Conservation (phyloP, 2,113 vertebrate genomes). For the Azemiops feae region DNA sequence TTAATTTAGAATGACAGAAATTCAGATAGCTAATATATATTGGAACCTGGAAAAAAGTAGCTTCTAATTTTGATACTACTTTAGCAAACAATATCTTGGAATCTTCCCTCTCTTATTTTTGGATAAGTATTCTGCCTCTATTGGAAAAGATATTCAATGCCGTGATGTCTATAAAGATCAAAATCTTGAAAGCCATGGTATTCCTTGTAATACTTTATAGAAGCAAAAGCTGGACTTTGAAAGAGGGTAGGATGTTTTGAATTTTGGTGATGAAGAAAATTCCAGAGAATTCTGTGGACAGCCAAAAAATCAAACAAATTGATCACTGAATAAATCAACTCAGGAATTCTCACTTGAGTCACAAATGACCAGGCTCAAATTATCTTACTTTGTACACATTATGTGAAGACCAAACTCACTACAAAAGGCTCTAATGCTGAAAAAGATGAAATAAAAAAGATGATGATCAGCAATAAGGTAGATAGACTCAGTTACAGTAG, state of each 20-base stretch:
- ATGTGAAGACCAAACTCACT: neutral
- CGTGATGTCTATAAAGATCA: neutral
- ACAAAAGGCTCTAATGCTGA: neutral
- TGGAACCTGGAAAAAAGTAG: neutral
- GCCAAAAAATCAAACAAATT: neutral
- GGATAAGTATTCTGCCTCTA: neutral
- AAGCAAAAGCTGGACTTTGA: neutral
- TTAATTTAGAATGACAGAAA: neutral
- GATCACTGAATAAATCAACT: neutral
- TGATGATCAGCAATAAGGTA: neutral
- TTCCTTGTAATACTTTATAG: neutral
- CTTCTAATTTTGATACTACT: neutral
- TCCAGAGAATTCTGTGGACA: neutral
- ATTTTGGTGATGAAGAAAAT: neutral
- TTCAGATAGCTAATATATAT: neutral
- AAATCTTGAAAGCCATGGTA: neutral
- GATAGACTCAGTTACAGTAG: neutral
- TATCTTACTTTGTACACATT: neutral
- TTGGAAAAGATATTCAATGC: neutral
- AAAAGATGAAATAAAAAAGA: neutral
- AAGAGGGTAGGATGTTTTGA: neutral
- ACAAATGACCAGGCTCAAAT: neutral
- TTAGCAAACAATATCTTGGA: neutral
- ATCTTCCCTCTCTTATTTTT: rapidly evolving
- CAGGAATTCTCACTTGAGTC: neutral